phyloP scores from a whole-genome alignment of 2,888 invertebrate genomes.

The Auanema freiburgensis region DNA sequence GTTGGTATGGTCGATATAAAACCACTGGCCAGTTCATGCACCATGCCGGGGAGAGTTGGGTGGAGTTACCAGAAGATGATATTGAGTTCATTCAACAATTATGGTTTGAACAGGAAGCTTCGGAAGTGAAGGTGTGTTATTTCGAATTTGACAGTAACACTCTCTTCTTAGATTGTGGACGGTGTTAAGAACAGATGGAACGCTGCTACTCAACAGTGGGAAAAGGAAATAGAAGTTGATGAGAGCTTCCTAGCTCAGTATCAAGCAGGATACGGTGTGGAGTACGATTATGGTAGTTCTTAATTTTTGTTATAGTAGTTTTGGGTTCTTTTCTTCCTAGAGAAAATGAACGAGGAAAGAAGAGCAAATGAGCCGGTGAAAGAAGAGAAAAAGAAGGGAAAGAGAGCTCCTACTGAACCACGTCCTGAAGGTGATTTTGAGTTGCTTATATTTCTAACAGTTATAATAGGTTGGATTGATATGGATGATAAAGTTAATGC shows the following conservation, averaged over 20 bases:
- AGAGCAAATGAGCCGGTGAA: conserved; percentile 27
- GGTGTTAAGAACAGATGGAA: conserved; percentile 70
- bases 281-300: conserved; percentile 38
- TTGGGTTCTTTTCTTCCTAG: conserved; percentile 42
- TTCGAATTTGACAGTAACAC: background rate
- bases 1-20: conserved; percentile 39
- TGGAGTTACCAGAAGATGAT: conserved; percentile 32
- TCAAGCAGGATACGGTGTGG: conserved; percentile 81
- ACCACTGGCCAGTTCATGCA: conserved; percentile 36
- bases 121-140: conserved; percentile 30
- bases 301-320: background rate
- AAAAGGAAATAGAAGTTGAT: conserved; percentile 74
- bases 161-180: conserved; percentile 10
- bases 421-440: conserved; percentile 15
- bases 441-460: background rate
- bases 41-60: conserved; percentile 44
- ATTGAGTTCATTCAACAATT: conserved; percentile 43
- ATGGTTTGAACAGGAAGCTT: conserved; percentile 47
- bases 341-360: conserved; percentile 40
- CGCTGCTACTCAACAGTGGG: conserved; percentile 85
- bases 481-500: conserved; percentile 84
- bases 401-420: conserved; percentile 21
- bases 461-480: conserved; percentile 85
- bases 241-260: conserved; percentile 94
- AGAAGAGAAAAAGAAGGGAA: conserved; percentile 46